Percentiles rank a stretch among this genome's conserved stretches.
Conservation (phyloP, 2,888 invertebrate species). For the Cremastinae sp. region DNA sequence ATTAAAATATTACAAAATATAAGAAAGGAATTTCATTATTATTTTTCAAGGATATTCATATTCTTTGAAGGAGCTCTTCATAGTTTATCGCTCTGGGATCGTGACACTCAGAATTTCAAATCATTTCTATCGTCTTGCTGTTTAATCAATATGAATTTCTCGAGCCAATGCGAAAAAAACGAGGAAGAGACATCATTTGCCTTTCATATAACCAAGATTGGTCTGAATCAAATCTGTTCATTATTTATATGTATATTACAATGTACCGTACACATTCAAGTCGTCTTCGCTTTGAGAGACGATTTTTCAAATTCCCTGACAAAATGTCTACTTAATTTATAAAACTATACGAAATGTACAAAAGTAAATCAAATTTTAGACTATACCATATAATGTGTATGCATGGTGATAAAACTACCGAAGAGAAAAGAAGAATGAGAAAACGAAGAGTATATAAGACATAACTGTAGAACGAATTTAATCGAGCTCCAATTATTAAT, state of each 20-base stretch:
- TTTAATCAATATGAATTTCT: constrained; percentile 4
- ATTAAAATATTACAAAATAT: no score
- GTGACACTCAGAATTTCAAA: constrained; percentile 27
- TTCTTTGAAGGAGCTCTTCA: no score
- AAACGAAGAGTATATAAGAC: constrained; percentile 5
- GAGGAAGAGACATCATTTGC: background rate
- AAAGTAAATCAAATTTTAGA: no score
- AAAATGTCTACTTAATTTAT: no score
- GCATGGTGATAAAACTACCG: background rate
- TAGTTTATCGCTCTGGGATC: background rate
- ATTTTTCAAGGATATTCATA: no score
- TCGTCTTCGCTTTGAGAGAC: background rate
- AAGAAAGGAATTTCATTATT: no score
- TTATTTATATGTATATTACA: background rate
- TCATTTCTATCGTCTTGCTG: constrained; percentile 8
- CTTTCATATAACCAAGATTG: background rate
- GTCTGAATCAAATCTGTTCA: background rate
- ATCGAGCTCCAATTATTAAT: constrained; percentile 65
- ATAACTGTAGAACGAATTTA: constrained; percentile 57
- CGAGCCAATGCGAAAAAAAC: background rate
- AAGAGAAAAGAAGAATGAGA: constrained; percentile 1
- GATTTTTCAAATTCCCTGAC: background rate
- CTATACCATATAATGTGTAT: constrained; percentile 8
- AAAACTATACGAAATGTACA: no score
- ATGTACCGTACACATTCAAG: no score